Conservation (phyloP, 2,113 vertebrate genomes). For the Trogon melanurus region DNA sequence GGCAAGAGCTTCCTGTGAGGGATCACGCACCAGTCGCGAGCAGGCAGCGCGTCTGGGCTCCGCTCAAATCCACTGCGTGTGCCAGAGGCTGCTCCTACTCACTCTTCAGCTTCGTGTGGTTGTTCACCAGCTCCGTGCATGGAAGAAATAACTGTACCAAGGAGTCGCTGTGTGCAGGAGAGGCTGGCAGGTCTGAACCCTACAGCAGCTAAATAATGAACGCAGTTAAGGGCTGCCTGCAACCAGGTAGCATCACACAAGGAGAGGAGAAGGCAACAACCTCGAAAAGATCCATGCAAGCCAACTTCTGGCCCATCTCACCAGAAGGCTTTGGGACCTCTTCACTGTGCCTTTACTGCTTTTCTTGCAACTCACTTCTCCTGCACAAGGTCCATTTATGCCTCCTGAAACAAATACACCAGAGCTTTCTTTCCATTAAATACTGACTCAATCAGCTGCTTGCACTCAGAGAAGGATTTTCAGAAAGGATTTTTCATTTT, state of each 20-base stretch:
- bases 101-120: neutral
- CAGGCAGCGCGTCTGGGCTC: neutral
- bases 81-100: neutral
- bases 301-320: neutral
- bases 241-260: fast-evolving
- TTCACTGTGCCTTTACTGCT: neutral
- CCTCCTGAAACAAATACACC: neutral
- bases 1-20: neutral
- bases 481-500: neutral
- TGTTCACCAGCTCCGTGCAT: neutral
- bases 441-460: neutral
- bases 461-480: neutral
- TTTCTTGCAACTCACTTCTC: neutral
- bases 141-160: neutral
- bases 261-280: neutral
- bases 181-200: neutral
- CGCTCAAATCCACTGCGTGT: neutral
- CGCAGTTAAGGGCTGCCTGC: neutral
- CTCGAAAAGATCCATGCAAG: neutral
- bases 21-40: fast-evolving
- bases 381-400: neutral
- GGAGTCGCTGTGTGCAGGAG: fast-evolving
- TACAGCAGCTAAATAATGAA: neutral
- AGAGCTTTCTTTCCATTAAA: neutral
- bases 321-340: neutral